Conservation (phyloP, 2,113 vertebrate species). For the Hemicordylus capensis region DNA sequence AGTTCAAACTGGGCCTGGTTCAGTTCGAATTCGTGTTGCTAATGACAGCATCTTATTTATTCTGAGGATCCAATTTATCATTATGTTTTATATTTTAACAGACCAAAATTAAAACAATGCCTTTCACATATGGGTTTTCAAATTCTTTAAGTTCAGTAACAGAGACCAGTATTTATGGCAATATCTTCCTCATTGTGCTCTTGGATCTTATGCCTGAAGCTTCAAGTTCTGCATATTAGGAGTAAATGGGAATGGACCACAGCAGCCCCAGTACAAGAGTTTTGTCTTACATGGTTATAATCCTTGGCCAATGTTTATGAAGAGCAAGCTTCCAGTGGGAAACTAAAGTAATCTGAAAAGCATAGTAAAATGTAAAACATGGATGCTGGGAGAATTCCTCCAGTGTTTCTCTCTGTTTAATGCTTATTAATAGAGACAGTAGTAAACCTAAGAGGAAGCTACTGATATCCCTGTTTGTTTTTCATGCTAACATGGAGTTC, state of each 20-base stretch:
- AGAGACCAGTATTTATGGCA: not conserved
- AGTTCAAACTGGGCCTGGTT: too few relatives aligned
- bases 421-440: constrained; percentile 66
- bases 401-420: constrained; percentile 57
- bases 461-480: constrained; percentile 42
- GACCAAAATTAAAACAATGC: not conserved
- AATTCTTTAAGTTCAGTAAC: constrained; percentile 4
- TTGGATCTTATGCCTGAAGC: not conserved
- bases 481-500: constrained; percentile 31
- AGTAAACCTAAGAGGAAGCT: constrained; percentile 52
- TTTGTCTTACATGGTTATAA: constrained; percentile 41
- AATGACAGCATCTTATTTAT: constrained; percentile 20
- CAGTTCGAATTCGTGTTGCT: too few relatives aligned
- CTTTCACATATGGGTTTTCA: constrained; percentile 11
- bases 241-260: constrained; percentile 32
- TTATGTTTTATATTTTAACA: constrained; percentile 21
- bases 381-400: constrained; percentile 48
- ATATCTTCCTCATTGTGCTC: constrained; percentile 14
- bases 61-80: not conserved
- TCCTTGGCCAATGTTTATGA: constrained; percentile 42
- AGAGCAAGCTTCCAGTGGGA: constrained; percentile 59
- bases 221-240: constrained; percentile 30
- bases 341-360: constrained; percentile 68
- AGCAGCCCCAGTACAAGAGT: constrained; percentile 31
- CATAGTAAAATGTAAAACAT: constrained; percentile 60